Evolutionary conservation across 1,140 invertebrate genomes (phyloP).

Genomic region (Tetraneura akinire): DNA sequence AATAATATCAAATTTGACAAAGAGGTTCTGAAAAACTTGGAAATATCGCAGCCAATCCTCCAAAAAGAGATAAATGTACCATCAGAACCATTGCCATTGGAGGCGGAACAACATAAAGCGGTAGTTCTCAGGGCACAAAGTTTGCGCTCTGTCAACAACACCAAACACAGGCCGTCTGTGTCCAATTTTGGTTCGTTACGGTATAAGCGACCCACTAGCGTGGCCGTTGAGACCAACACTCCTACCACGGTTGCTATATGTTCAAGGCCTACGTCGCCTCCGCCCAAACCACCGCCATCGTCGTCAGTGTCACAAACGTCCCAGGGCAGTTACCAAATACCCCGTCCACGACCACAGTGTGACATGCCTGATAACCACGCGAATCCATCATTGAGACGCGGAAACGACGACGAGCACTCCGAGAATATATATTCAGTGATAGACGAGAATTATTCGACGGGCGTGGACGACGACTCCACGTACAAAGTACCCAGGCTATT

Average conservation of each 20-base stretch:
- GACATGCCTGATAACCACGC: neutral
- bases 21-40: constrained; percentile 70
- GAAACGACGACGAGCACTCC: no score
- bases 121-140: constrained; percentile 73
- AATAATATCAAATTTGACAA: constrained; percentile 63
- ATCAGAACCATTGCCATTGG: constrained; percentile 59
- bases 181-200: constrained; percentile 80
- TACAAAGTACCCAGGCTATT: constrained; percentile 61
- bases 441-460: constrained; percentile 67
- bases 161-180: constrained; percentile 63
- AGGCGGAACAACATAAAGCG: constrained; percentile 60
- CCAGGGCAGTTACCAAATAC: constrained; percentile 56
- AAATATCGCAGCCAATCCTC: constrained; percentile 79
- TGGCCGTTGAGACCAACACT: constrained; percentile 65
- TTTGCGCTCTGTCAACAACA: constrained; percentile 67
- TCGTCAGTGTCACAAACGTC: constrained; percentile 35
- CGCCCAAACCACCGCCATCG: constrained; percentile 53
- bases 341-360: constrained; percentile 55
- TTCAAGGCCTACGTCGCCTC: constrained; percentile 52
- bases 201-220: constrained; percentile 70
- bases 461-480: constrained; percentile 57
- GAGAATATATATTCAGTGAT: constrained; percentile 87
- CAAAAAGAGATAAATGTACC: constrained; percentile 67
- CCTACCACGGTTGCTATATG: constrained; percentile 60
- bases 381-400: no score